Evolutionary conservation across 2,888 invertebrate species (phyloP).

Genomic region (Cephalotes varians): DNA sequence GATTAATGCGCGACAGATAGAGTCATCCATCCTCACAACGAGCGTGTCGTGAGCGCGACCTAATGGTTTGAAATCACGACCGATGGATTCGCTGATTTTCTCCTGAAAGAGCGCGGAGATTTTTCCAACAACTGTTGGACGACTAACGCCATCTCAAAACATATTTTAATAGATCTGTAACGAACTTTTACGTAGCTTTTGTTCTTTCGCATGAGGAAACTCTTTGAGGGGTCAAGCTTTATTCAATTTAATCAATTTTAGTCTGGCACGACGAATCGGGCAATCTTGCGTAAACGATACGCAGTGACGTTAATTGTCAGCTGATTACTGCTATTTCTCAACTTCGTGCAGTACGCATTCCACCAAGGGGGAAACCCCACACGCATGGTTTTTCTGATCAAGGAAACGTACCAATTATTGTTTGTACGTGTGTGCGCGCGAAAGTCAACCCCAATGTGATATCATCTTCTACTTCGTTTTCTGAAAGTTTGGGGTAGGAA

Average conservation of each 20-base stretch:
- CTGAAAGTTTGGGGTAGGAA: slow-evolving; percentile 33
- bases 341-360: slow-evolving; percentile 55
- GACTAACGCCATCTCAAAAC: neutral
- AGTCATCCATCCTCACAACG: slow-evolving; percentile 78
- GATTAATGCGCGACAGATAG: slow-evolving; percentile 81
- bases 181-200: neutral
- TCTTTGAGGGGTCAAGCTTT: neutral
- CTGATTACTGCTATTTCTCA: slow-evolving; percentile 56
- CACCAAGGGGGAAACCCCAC: slow-evolving; percentile 36
- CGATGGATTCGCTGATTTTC: slow-evolving; percentile 43
- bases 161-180: neutral
- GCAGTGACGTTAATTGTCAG: slow-evolving; percentile 59
- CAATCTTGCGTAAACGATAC: slow-evolving; percentile 16
- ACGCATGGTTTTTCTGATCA: slow-evolving; percentile 59
- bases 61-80: slow-evolving; percentile 80
- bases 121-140: neutral
- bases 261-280: slow-evolving; percentile 26
- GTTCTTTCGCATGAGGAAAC: neutral
- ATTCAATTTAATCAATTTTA: neutral
- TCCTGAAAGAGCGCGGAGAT: slow-evolving; percentile 28
- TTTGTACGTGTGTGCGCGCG: neutral
- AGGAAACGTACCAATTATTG: slow-evolving; percentile 66
- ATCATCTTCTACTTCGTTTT: slow-evolving; percentile 16
- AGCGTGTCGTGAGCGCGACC: slow-evolving; percentile 75
- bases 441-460: slow-evolving; percentile 3